phyloP scores from a whole-genome alignment of 2,113 vertebrate genomes.

The Piaya cayana region DNA sequence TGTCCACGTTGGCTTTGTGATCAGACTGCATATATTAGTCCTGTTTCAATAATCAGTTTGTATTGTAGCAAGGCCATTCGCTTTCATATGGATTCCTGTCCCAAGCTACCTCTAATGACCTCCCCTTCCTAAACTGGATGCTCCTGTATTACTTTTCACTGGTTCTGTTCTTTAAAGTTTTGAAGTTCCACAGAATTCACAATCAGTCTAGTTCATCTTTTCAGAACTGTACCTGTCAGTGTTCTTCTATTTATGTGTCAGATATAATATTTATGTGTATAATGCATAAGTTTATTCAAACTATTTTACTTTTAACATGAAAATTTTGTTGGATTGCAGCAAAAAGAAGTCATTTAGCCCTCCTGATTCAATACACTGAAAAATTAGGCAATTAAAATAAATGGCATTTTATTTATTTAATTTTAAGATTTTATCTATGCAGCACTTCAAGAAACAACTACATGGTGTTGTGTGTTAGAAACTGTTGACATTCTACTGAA shows the following conservation, averaged over 20 bases:
- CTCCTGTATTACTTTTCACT: conserved; percentile 51
- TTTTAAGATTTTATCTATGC: conserved; percentile 86
- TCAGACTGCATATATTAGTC: conserved; percentile 76
- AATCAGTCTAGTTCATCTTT: conserved; percentile 36
- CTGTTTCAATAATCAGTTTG: conserved; percentile 69
- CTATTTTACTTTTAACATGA: conserved; percentile 64
- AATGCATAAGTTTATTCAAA: conserved; percentile 65
- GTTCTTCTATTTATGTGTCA: conserved; percentile 70
- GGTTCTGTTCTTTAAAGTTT: conserved; percentile 58
- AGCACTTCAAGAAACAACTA: conserved; percentile 85
- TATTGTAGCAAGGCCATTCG: conserved; percentile 72
- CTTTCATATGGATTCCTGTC: conserved; percentile 75
- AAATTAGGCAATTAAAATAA: conserved; percentile 66
- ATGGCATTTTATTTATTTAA: conserved; percentile 72
- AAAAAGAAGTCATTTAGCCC: conserved; percentile 61
- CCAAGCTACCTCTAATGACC: conserved; percentile 83
- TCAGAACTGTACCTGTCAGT: conserved; percentile 59
- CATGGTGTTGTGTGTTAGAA: conserved; percentile 83
- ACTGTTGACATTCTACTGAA: conserved; percentile 77
- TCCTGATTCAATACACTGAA: conserved; percentile 39
- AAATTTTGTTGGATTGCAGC: conserved; percentile 68
- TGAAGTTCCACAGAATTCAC: conserved; percentile 42
- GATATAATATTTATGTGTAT: conserved; percentile 65
- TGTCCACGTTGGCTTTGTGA: conserved; percentile 73
- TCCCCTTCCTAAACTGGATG: conserved; percentile 65